These are phyloP conservation scores for Notarius lentiginosus DNA, from an alignment of 2,113 vertebrate genomes.

Conservation along the genomic window DNA sequence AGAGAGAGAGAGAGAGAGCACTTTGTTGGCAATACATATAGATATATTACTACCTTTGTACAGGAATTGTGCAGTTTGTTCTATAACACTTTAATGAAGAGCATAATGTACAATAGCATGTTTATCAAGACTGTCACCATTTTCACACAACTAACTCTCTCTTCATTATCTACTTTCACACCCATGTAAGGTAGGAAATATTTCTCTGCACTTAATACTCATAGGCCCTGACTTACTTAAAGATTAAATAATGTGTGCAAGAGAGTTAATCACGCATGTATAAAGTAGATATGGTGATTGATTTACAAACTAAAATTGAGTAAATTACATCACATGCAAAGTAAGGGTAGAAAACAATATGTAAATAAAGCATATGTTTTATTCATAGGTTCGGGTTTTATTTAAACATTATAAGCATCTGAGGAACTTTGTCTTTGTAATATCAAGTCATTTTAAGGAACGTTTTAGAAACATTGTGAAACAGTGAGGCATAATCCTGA, in stretches of 20 bases:
- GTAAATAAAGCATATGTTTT: not conserved
- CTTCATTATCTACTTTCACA: not conserved
- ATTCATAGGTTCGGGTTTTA: not conserved
- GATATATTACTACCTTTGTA: too few species aligned
- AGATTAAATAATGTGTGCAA: not conserved
- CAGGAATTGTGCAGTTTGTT: too few species aligned
- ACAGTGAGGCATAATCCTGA: not conserved
- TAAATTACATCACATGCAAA: too few species aligned
- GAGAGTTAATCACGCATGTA: not conserved
- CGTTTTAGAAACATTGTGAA: not conserved
- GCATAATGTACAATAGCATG: not conserved
- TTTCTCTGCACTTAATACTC: not conserved
- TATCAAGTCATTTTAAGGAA: not conserved
- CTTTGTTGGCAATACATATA: too few species aligned
- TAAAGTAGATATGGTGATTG: too few species aligned
- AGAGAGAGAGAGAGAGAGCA: too few species aligned
- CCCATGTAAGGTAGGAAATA: not conserved
- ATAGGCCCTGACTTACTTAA: not conserved
- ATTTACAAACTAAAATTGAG: too few species aligned
- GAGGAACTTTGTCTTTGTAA: not conserved
- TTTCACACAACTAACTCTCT: not conserved
- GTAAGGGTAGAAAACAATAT: too few species aligned
- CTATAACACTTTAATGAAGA: not conserved
- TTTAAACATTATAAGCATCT: not conserved
- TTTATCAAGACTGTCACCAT: not conserved